Conservation (phyloP, 2,888 invertebrate species). For the Malthinus seriepunctatus region DNA sequence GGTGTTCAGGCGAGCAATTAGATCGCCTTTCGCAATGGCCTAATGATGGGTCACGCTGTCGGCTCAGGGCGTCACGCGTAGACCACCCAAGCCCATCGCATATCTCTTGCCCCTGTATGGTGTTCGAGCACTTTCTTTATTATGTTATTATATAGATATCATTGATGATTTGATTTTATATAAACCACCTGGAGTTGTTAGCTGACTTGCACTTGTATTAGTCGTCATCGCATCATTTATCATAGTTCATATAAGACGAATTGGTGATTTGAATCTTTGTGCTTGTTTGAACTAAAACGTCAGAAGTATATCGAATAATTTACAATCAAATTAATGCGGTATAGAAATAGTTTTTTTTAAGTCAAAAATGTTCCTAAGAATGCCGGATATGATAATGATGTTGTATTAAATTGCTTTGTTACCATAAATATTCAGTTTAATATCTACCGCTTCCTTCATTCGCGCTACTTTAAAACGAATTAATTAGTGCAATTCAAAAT, state of each 20-base stretch:
- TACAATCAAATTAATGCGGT: conserved; percentile 7
- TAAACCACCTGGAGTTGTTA: conserved; percentile 47
- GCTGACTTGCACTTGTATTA: conserved; percentile 41
- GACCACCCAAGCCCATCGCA: conserved; percentile 50
- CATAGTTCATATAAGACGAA: conserved; percentile 12
- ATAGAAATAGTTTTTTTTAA: background rate
- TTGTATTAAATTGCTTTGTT: background rate
- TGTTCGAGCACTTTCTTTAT: conserved; percentile 43
- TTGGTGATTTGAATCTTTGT: conserved; percentile 16
- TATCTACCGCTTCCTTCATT: background rate
- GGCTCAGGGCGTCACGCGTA: conserved; percentile 51
- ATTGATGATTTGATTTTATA: conserved; percentile 46
- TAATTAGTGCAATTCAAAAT: no score
- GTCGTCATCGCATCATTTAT: conserved; percentile 32
- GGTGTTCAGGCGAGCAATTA: conserved; percentile 54
- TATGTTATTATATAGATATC: conserved; percentile 52
- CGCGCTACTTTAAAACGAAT: background rate
- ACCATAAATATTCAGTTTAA: background rate
- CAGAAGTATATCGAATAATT: conserved; percentile 5
- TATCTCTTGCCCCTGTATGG: conserved; percentile 42
- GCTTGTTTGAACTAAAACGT: conserved; percentile 3
- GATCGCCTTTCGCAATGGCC: conserved; percentile 58
- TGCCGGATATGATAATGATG: conserved; percentile 13
- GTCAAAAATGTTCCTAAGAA: conserved; percentile 7
- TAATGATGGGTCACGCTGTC: conserved; percentile 55